phyloP scores from a whole-genome alignment of 2,797 vertebrate species.

The Propithecus perrieri region DNA sequence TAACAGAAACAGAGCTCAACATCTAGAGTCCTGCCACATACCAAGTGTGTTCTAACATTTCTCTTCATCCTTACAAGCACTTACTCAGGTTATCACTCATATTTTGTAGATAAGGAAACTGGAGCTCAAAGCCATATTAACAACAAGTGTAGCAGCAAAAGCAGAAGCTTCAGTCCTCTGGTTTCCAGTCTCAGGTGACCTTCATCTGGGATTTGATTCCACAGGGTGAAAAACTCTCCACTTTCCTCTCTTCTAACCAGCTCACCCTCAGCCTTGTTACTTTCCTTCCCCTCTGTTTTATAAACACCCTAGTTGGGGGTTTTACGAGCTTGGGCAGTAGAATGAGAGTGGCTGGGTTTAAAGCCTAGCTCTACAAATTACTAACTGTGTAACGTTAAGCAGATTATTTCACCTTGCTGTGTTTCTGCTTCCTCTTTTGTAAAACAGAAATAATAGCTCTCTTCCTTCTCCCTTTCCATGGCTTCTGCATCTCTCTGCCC shows the following conservation, averaged over 20 bases:
- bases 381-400: neutral
- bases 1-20: neutral
- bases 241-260: neutral
- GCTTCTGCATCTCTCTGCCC: neutral
- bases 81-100: accelerated
- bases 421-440: slow-evolving; percentile 13
- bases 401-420: neutral
- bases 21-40: neutral
- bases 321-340: neutral
- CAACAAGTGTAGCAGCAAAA: neutral
- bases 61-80: neutral
- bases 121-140: neutral
- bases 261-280: neutral
- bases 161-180: neutral
- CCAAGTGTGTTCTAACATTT: neutral
- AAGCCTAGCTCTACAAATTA: neutral
- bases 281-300: neutral
- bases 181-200: neutral
- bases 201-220: neutral
- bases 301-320: neutral
- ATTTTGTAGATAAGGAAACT: neutral
- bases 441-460: neutral
- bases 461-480: neutral
- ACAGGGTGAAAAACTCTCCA: neutral
- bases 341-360: neutral